phyloP scores from a whole-genome alignment of 1,140 invertebrate species.

The Aporrectodea caliginosa region DNA sequence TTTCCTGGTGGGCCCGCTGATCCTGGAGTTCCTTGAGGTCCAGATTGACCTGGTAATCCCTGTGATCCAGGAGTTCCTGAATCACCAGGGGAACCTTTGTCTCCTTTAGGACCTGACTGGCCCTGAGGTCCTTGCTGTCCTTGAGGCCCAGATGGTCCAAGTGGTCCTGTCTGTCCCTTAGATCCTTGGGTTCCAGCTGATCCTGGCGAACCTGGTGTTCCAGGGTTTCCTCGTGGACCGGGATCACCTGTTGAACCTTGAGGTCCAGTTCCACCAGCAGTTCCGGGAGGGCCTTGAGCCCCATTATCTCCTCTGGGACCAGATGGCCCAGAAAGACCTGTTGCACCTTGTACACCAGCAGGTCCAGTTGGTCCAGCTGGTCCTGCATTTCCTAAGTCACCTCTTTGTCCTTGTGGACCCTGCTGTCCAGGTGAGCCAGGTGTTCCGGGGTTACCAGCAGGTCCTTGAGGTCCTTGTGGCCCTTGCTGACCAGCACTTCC shows the following conservation, averaged over 20 bases:
- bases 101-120: conserved; percentile 27
- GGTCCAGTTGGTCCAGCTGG: conserved; percentile 45
- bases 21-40: conserved; percentile 13
- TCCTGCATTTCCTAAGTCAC: conserved; percentile 67
- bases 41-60: conserved; percentile 17
- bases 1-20: conserved; percentile 14
- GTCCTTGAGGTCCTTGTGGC: conserved; percentile 54
- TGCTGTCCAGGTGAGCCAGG: conserved; percentile 23
- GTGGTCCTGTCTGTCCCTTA: not conserved
- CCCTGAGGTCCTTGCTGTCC: conserved; percentile 20
- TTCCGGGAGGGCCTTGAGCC: conserved; percentile 4
- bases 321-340: conserved; percentile 58
- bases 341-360: conserved; percentile 57
- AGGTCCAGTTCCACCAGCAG: not conserved
- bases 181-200: conserved; percentile 7
- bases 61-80: conserved; percentile 26
- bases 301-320: conserved; percentile 15
- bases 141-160: conserved; percentile 12
- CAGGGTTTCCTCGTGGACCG: conserved; percentile 31
- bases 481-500: conserved; percentile 67
- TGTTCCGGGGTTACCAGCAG: conserved; percentile 21
- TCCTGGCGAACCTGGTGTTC: conserved; percentile 28
- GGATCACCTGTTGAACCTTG: conserved; percentile 17
- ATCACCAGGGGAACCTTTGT: conserved; percentile 19
- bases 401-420: conserved; percentile 20